Conservation (phyloP, 2,888 invertebrate genomes). For the Graphium colonna region DNA sequence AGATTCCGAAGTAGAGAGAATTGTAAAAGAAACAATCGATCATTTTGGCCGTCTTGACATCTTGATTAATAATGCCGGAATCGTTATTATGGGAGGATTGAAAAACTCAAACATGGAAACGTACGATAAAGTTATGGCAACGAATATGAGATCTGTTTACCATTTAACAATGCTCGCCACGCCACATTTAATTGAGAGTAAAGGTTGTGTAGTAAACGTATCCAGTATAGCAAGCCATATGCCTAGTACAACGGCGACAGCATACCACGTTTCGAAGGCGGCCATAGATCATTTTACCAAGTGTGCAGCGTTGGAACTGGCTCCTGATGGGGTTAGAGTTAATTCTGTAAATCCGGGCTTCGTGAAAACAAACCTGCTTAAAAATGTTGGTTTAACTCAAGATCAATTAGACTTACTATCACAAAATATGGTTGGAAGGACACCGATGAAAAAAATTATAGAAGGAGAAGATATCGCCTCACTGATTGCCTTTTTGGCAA, state of each 20-base stretch:
- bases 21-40: constrained; percentile 84
- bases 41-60: constrained; percentile 87
- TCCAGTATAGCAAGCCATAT: constrained; percentile 91
- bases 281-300: constrained; percentile 96
- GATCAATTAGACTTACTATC: constrained; percentile 89
- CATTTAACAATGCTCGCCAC: constrained; percentile 90
- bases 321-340: constrained; percentile 88
- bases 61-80: constrained; percentile 92
- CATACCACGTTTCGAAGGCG: constrained; percentile 95
- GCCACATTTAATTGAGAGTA: constrained; percentile 88
- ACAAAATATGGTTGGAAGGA: constrained; percentile 82
- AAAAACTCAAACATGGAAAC: constrained; percentile 89
- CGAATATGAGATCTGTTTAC: constrained; percentile 90
- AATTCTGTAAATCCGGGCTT: constrained; percentile 98
- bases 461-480: constrained; percentile 91
- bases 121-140: constrained; percentile 91
- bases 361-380: constrained; percentile 90
- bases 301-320: constrained; percentile 92
- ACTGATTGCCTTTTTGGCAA: constrained; percentile 93
- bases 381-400: constrained; percentile 75
- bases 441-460: constrained; percentile 92
- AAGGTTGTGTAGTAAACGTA: constrained; percentile 94
- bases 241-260: constrained; percentile 84
- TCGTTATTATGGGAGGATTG: constrained; percentile 87
- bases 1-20: constrained; percentile 82